A percentile compares a stretch with the other conserved stretches of the same genome.
Evolutionary conservation across 2,113 vertebrate genomes (phyloP).

Genomic region (Callionymus lyra): DNA sequence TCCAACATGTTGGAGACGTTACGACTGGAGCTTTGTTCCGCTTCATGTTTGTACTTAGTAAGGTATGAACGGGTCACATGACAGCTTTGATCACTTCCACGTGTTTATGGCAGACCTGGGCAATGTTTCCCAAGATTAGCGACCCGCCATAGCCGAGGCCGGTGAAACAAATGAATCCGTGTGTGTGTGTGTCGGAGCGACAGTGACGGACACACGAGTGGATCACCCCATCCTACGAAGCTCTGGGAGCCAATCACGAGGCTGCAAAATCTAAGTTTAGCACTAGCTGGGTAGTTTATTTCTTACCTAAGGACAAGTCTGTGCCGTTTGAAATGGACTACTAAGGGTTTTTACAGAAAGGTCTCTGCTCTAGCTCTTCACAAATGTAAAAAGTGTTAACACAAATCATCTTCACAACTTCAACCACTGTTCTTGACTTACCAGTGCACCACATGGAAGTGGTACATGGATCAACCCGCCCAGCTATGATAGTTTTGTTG

Average conservation of each 20-base stretch:
- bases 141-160: conserved; percentile 8
- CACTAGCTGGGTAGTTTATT: neutral
- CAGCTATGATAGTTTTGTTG: too few species aligned
- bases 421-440: too few species aligned
- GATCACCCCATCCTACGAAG: conserved; percentile 44
- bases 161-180: neutral
- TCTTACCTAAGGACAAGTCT: conserved; percentile 1
- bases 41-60: neutral
- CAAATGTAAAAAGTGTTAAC: too few species aligned
- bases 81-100: conserved; percentile 20
- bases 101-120: conserved; percentile 5
- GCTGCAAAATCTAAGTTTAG: neutral
- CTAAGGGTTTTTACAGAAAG: too few species aligned
- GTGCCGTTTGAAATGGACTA: too few species aligned
- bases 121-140: conserved; percentile 8
- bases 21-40: too few species aligned
- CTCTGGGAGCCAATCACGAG: conserved; percentile 38
- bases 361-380: too few species aligned
- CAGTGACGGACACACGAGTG: conserved; percentile 12
- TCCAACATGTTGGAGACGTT: too few species aligned
- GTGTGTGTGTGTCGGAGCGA: neutral
- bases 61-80: conserved; percentile 13
- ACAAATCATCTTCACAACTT: too few species aligned
- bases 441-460: too few species aligned
- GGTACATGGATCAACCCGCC: too few species aligned